Percentiles rank a stretch among this genome's conserved stretches.
Conservation (phyloP, 2,797 vertebrate species). For the Hylomyscus alleni region DNA sequence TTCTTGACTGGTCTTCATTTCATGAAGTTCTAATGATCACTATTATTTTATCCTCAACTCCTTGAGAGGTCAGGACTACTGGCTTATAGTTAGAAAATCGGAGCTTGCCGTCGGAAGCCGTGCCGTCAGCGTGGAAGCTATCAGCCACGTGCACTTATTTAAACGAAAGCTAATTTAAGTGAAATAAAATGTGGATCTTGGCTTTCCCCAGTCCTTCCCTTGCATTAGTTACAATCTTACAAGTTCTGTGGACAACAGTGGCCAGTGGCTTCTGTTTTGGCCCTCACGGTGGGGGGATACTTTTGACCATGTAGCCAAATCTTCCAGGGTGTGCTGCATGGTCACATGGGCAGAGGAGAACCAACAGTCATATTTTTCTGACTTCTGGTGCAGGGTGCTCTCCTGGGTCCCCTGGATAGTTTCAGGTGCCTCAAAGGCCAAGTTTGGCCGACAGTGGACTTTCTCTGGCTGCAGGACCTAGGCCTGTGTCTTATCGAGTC, state of each 20-base stretch:
- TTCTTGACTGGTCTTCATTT: background rate
- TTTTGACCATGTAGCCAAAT: background rate
- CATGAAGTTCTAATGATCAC: background rate
- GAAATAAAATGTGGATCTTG: background rate
- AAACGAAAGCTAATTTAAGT: background rate
- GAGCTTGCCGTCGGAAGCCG: background rate
- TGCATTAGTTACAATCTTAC: background rate
- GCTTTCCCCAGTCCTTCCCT: background rate
- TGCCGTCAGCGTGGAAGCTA: background rate
- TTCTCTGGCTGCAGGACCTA: background rate
- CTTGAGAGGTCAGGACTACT: background rate
- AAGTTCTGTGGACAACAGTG: fast-evolving
- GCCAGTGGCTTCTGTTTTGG: fast-evolving
- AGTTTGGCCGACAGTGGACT: background rate
- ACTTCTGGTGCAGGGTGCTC: background rate
- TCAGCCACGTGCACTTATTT: background rate
- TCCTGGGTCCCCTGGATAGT: background rate
- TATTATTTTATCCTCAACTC: background rate
- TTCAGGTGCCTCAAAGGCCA: fast-evolving
- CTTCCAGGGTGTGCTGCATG: fast-evolving
- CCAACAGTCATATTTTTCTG: background rate
- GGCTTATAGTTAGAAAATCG: background rate
- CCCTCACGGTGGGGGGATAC: fast-evolving
- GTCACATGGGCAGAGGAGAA: background rate
- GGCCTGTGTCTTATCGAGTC: background rate